Base-by-base conservation (phyloP, 2,888 invertebrate genomes). In the Diplolepis rosae region DNA sequence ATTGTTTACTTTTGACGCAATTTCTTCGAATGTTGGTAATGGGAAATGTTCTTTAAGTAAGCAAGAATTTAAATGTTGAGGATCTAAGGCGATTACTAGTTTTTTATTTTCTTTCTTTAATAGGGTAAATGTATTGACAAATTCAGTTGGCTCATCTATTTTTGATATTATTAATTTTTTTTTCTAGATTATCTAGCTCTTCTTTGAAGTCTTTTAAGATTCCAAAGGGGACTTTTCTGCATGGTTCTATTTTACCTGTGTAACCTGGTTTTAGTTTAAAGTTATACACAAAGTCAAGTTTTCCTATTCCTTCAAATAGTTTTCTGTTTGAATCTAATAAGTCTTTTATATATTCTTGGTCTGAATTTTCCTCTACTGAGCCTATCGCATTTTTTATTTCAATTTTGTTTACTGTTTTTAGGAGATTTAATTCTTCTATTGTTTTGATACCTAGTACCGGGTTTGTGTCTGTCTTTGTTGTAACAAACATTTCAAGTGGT, bases 1-100 rank as follows among this genome's bases (percentile, higher is more conserved):
- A n/a, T 75, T 73, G 15, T 67, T n/a, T 65, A 83, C 70, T 74
- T 82, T 76, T 5, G 72, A 56, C 22, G 80, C 70, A 9, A 83
- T 79, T 78, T 85, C 80, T 6, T 84, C 83, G n/a, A 82, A 77
- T 2, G 81, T 79, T 1, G 82, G 81, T 6, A 85, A 70, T 72
- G 76, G 77, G 71, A 71, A 79, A 65, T 80, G 74, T 28, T 79
- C 77, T 65, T 79, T 48, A 65, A 80, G 66, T 18, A 85, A 76
- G 3, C 68, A 74, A n/a, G 72, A 52, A 73, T 85, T 86, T 52
- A 84, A 68, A 68, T 82, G 65, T 61, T 77, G 74, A 18, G 83
- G 82, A 70, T 85, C 83, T 27, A 85, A n/a, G 66, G 84, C 85
- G 15, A 86, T 70, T 30, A 83, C 68, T 5, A 85, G n/a, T 4